Evolutionary conservation across 2,888 invertebrate species (phyloP).

Genomic region (Stenchaetothrips biformis): DNA sequence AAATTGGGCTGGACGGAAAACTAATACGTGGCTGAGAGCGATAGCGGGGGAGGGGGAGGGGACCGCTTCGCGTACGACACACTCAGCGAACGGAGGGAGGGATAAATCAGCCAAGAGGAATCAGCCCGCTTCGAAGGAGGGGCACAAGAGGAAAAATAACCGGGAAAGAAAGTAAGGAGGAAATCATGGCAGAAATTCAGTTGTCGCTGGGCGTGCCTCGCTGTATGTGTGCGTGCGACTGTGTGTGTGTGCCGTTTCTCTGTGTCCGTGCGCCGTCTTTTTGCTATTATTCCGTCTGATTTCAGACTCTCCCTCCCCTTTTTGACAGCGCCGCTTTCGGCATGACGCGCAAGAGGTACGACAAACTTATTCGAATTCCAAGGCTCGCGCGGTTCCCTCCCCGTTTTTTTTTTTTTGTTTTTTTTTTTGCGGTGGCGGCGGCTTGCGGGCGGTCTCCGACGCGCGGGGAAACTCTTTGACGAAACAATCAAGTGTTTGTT

Average conservation of each 20-base stretch:
- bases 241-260: no score
- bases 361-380: not conserved
- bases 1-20: constrained; percentile 18
- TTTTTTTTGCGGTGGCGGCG: no score
- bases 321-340: not conserved
- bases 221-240: not conserved
- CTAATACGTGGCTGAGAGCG: constrained; percentile 16
- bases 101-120: constrained; percentile 23
- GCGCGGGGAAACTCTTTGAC: not conserved
- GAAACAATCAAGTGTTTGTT: not conserved
- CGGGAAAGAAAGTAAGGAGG: not conserved
- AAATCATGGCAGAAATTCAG: not conserved
- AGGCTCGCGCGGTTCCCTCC: not conserved
- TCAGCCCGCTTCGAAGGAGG: not conserved
- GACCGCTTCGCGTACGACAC: not conserved
- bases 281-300: not conserved
- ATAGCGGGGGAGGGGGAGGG: not conserved
- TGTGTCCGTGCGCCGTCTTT: not conserved
- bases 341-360: not conserved
- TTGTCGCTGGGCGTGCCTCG: not conserved
- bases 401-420: no score
- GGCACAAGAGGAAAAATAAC: not conserved
- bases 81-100: not conserved
- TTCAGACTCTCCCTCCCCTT: not conserved
- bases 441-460: not conserved